Evolutionary conservation across 2,113 vertebrate genomes (phyloP), one percentile per base, ranked within the genome.

Genomic region (Empidonax alnorum): DNA sequence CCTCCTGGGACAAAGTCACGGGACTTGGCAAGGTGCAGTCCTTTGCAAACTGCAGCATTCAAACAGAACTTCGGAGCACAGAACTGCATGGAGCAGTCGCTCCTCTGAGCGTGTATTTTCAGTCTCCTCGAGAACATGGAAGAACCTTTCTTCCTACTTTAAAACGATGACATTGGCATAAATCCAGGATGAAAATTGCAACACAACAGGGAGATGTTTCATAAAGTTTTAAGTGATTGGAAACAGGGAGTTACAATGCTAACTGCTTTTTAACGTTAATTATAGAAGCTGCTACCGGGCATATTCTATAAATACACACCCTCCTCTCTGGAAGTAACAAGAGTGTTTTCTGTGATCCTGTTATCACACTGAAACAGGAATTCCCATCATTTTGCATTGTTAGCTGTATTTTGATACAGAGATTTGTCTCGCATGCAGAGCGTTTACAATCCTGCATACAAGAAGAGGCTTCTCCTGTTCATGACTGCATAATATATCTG

Each of bases 341-440:
- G 74, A 95, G 63, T 55, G 74, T 30, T 85, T 81, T 91, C 79
- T 94, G 63, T 93, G 90, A 91, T 96, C 78, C 50, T 71, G 82
- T 96, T 96, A 94, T 93, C 90, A 88, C 63, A 55, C 39, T n/a
- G 44, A 87, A 94, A 74, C 93, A 96, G 91, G 35, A 77, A 85
- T 88, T 96, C 82, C 83, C 59, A 37, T 31, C 9, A 6, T 80
- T 93, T 90, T 77, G 14, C 27, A 74, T 62, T 92, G 59, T 72
- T 89, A 94, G 67, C 80, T 74, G 33, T 55, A 88, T 96, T 94
- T 89, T 72, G 77, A 58, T 87, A 82, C 37, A 79, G 62, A 85
- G 80, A 56, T 86, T 94, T 67, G 27, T 59, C 72, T 91, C 75
- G 66, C 39, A 74, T 31, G 35, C 9, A 37, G 37, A 92, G 25